These are phyloP conservation scores for Stenichneumon culpator DNA, from an alignment of 2,888 invertebrate genomes.

Conservation along the genomic window DNA sequence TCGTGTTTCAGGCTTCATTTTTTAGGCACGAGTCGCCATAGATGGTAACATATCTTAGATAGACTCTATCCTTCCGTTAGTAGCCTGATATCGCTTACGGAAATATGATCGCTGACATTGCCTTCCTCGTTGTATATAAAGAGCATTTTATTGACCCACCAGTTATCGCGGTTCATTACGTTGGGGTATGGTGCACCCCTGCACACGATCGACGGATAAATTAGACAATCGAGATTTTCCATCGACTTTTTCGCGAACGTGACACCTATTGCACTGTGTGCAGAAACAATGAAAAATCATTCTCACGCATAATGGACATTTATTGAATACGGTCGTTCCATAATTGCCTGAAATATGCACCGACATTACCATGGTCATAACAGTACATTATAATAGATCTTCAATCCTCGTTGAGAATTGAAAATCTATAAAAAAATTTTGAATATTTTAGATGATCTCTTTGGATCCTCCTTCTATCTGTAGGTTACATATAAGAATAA, in stretches of 20 bases:
- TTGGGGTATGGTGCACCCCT: no score
- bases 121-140: conserved; percentile 78
- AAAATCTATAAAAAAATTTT: no score
- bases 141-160: conserved; percentile 82
- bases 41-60: neutral
- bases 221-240: no score
- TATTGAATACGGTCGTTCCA: neutral
- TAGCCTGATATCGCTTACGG: conserved; percentile 53
- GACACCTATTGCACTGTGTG: neutral
- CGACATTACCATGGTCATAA: neutral
- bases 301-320: neutral
- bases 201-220: no score
- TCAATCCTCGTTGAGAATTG: neutral
- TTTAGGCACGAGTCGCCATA: no score
- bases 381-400: neutral
- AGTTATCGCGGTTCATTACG: conserved; percentile 82
- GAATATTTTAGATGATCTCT: no score
- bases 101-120: conserved; percentile 76
- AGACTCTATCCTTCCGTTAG: neutral
- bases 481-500: no score
- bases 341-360: neutral
- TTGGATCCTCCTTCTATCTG: no score
- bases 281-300: neutral
- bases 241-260: no score
- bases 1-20: neutral